Evolutionary conservation across 1,140 invertebrate genomes (phyloP).

Genomic region (Penaeus chinensis): DNA sequence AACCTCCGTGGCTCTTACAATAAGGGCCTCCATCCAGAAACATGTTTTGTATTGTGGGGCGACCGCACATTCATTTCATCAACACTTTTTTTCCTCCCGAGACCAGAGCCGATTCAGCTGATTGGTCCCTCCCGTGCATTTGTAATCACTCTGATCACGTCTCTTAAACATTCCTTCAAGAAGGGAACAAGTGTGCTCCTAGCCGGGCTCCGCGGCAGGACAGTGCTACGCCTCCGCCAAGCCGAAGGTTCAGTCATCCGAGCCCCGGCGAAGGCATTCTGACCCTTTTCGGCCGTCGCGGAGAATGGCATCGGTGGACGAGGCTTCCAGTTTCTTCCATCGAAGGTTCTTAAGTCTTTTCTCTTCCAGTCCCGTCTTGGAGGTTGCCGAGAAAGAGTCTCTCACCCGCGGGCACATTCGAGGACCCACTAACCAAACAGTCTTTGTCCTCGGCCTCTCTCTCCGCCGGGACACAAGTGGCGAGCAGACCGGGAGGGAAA

Average conservation of each 20-base stretch:
- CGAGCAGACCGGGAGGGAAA: background rate
- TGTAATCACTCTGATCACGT: slow-evolving; percentile 51
- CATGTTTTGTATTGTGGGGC: slow-evolving; percentile 48
- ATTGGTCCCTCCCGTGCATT: slow-evolving; percentile 33
- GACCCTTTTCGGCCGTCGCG: background rate
- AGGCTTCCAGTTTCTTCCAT: slow-evolving; percentile 50
- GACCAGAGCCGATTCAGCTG: slow-evolving; percentile 41
- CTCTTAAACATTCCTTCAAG: slow-evolving; percentile 55
- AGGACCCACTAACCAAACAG: slow-evolving; percentile 36
- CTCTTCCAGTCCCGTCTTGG: slow-evolving; percentile 41
- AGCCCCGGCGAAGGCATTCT: background rate
- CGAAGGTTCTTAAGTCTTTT: slow-evolving; percentile 46
- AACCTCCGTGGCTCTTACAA: slow-evolving; percentile 40
- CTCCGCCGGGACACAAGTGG: slow-evolving; percentile 27
- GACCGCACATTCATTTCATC: slow-evolving; percentile 46
- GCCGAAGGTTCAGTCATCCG: background rate
- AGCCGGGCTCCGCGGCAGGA: background rate
- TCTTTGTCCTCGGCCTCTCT: slow-evolving; percentile 30
- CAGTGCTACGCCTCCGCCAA: background rate
- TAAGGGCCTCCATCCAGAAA: slow-evolving; percentile 37
- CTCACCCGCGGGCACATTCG: slow-evolving; percentile 5
- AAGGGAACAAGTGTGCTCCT: slow-evolving; percentile 49
- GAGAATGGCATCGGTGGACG: background rate
- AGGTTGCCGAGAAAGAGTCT: slow-evolving; percentile 44
- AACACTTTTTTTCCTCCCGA: slow-evolving; percentile 47